phyloP scores from a whole-genome alignment of 2,113 vertebrate species.

The Mohoua ochrocephala region DNA sequence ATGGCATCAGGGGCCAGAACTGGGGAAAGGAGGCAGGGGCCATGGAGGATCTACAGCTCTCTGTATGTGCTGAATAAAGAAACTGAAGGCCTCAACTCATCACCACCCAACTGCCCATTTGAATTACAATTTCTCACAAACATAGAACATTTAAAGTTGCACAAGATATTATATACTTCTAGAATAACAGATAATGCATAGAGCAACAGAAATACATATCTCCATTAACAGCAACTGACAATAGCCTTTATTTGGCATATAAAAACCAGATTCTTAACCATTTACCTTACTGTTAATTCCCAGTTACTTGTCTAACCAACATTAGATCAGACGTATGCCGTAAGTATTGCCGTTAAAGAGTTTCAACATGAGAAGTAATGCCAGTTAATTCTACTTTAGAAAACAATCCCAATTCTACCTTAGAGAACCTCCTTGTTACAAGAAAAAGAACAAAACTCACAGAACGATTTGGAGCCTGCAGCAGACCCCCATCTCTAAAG shows the following conservation, averaged over 20 bases:
- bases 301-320: neutral
- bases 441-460: neutral
- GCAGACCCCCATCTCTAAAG: neutral
- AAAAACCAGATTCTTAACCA: neutral
- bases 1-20: neutral
- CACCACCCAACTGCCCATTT: fast-evolving
- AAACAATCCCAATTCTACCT: neutral
- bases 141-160: neutral
- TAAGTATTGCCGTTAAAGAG: fast-evolving
- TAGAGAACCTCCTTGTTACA: neutral
- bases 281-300: neutral
- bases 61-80: neutral
- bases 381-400: fast-evolving
- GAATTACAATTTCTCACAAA: neutral
- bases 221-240: neutral
- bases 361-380: neutral
- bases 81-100: neutral
- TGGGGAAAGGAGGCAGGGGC: neutral
- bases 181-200: neutral
- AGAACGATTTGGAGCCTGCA: neutral
- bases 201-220: neutral
- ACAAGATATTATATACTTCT: neutral
- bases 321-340: fast-evolving
- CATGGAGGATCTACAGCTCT: neutral
- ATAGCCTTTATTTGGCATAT: neutral